These are phyloP conservation scores for Ataeniobius toweri DNA, from an alignment of 2,797 vertebrate genomes.

Conservation along the genomic window DNA sequence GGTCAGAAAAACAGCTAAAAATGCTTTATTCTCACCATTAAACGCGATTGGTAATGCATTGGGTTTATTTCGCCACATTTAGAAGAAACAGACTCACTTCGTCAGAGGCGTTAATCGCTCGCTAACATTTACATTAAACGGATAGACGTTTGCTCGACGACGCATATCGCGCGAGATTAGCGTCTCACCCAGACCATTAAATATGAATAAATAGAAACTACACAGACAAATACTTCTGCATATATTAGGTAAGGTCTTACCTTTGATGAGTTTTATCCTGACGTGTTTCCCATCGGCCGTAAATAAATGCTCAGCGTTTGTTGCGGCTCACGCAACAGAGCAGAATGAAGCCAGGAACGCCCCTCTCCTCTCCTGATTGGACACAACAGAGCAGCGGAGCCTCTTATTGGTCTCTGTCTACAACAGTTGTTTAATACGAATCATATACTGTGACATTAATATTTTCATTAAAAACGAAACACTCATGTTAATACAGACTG, in stretches of 20 bases:
- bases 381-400: accelerated
- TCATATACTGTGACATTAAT: neutral
- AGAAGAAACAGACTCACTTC: too few relatives aligned
- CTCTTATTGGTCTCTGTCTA: neutral
- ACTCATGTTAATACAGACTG: neutral
- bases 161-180: neutral
- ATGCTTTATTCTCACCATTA: accelerated
- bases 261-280: conserved; percentile 18
- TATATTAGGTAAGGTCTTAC: conserved; percentile 31
- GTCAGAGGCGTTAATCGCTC: neutral
- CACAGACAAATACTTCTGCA: neutral
- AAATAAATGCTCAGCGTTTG: conserved; percentile 19
- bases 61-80: accelerated
- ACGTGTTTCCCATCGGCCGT: conserved; percentile 24
- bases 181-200: neutral
- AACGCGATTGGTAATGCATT: accelerated
- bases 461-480: neutral
- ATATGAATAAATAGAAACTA: neutral
- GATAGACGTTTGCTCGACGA: neutral
- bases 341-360: neutral
- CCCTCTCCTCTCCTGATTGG: conserved; percentile 54
- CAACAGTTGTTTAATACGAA: too few relatives aligned
- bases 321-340: conserved; percentile 33
- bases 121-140: neutral
- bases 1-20: neutral